Base-by-base conservation (phyloP, 2,888 invertebrate genomes). In the Myopa testacea region DNA sequence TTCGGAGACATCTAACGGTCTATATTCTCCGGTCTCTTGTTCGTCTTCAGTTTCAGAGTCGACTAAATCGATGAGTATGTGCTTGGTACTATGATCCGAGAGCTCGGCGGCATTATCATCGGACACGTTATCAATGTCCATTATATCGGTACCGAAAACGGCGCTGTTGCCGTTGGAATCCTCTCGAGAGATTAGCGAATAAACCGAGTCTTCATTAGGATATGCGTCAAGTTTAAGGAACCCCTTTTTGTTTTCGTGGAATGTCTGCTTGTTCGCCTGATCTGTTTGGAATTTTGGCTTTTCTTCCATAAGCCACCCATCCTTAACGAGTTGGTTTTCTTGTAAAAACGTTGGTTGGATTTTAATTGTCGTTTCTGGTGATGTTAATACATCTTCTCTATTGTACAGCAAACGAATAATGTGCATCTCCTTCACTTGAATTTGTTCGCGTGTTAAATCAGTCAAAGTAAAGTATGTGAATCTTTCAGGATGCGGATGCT, bases 361-460 rank as follows among this genome's bases (percentile, higher is more conserved):
- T 62, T 62, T 4, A 26, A 8, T 6, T 62, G 34, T 62, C 19
- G 10, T 6, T 12, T 62, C 8, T 26, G 19, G 19, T 62, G 62
- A 26, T 37, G n/a, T 16, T 26, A 45, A 10, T 26, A 7, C 14
- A 4, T 10, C 26, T 19, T n/a, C 34, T 6, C 7, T 45, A 45
- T 6, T 45, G 26, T n/a, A 8, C 12, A 26, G 26, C 16, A 67
- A 37, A 12, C 55, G 38, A 12, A 40, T 19, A 19, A 60, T 16
- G 34, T 60, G 37, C 7, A 75, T 45, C 34, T 75, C 75, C 55
- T 68, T n/a, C n/a, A 75, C 75, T 19, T 75, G 14, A 4, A 69
- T 14, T 60, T 45, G 37, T 6, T 68, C 69, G 19, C 38, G n/a
- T 4, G 75, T 69, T 4, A 75, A 58, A n/a, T 75, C 75, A 7